A percentile compares a stretch with the other conserved stretches of the same genome.
These are phyloP conservation scores for Cromileptes altivelis DNA, from an alignment of 2,113 vertebrate species.

Conservation along the genomic window DNA sequence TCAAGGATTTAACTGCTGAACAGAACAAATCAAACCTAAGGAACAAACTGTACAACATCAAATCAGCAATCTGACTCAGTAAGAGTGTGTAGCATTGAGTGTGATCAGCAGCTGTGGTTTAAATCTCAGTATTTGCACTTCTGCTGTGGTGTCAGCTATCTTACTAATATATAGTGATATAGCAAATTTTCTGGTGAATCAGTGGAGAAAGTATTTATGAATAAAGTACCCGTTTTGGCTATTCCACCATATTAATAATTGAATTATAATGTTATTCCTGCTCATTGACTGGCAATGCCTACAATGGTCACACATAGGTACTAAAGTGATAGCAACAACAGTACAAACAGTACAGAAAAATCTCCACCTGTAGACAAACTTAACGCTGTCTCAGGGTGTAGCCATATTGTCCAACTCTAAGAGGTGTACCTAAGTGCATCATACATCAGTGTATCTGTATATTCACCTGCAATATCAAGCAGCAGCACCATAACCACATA, in stretches of 20 bases:
- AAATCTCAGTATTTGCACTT: slow-evolving; percentile 1
- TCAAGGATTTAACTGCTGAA: background rate
- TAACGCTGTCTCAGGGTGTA: background rate
- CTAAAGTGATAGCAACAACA: too few species aligned
- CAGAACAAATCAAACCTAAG: background rate
- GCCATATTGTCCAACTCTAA: background rate
- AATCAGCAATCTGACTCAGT: slow-evolving; percentile 1
- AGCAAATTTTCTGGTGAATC: background rate
- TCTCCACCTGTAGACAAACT: background rate
- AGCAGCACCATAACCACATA: background rate
- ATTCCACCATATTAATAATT: background rate
- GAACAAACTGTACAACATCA: background rate
- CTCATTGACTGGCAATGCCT: too few species aligned
- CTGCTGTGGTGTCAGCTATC: background rate
- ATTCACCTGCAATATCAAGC: background rate
- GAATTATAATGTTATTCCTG: too few species aligned
- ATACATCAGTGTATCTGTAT: background rate
- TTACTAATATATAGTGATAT: too few species aligned
- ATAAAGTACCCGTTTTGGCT: background rate
- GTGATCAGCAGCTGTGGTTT: slow-evolving; percentile 1
- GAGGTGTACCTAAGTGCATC: background rate
- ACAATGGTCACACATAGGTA: background rate
- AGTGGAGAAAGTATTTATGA: background rate
- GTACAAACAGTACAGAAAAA: too few species aligned
- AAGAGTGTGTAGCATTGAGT: background rate